Base-by-base conservation (phyloP, 2,797 vertebrate species). In the Falco concolor region DNA sequence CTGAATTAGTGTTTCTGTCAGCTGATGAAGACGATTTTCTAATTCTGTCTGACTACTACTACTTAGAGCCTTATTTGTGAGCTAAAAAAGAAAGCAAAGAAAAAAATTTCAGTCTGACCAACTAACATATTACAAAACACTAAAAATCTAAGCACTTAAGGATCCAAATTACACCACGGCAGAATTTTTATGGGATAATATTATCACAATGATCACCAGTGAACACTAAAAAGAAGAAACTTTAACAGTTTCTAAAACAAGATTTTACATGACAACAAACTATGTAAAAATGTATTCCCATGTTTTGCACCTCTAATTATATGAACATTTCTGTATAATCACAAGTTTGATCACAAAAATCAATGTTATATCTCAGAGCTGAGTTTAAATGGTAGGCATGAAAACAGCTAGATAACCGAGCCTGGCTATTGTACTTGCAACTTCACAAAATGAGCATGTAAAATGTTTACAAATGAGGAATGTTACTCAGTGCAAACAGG, bases 1-100 rank as follows among this genome's bases (percentile, higher is more conserved):
- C 98, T 99, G 99, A 97, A 99, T 99, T 95, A 99, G 98, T 3
- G 99, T 99, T 98, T 99, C 99, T 0, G 99, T 99, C 91, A 99
- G 98, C 97, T 99, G 99, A 97, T 99, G 99, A 90, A 99, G 98
- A 3, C 99, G 98, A 63, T 98, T 99, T 97, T 99, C 99, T 95
- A 99, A 98, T 97, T 99, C 99, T 0, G 97, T 98, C 95, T 99
- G 99, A 95, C 99, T 99, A 97, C 98, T 99, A 83, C 97, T 99
- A 97, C 99, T 99, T 65, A 99, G 93, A 10, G 99, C 96, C 96
- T 99, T 99, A 96, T 99, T 99, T 95, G 99, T 99, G 86, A 99
- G 97, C 99, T 99, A 95, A 54, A 95, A 80, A 78, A n/a, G 25
- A 92, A 94, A 82, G 5, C 2, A 81, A 82, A 86, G 7, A 12